These are phyloP conservation scores for Pachyrhynchus sulphureomaculatus DNA, from an alignment of 1,140 invertebrate species.

Conservation along the genomic window DNA sequence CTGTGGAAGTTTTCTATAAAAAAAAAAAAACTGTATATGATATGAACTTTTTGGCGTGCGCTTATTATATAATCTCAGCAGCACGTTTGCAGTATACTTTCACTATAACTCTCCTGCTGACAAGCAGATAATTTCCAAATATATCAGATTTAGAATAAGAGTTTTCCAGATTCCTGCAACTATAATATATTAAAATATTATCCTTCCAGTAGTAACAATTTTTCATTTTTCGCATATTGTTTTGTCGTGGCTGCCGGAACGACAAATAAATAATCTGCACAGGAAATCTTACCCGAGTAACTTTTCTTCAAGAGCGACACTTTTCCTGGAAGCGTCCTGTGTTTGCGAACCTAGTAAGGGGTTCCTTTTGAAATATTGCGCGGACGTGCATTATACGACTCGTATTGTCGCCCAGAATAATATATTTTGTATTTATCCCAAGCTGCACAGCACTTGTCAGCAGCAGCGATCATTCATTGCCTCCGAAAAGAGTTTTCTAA, in stretches of 20 bases:
- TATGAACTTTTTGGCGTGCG: too few species aligned
- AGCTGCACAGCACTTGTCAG: slow-evolving; percentile 13
- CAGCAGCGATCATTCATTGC: slow-evolving; percentile 20
- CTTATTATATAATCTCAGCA: too few species aligned
- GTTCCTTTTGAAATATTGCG: slow-evolving; percentile 12
- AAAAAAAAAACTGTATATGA: too few species aligned
- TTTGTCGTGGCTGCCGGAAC: slow-evolving; percentile 16
- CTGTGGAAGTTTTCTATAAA: too few species aligned
- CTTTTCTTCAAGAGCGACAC: slow-evolving; percentile 22
- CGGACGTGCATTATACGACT: slow-evolving; percentile 22
- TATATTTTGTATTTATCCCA: slow-evolving; percentile 28
- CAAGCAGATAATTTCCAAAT: too few species aligned
- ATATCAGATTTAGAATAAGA: too few species aligned
- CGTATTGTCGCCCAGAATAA: slow-evolving; percentile 22
- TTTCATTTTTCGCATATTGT: slow-evolving; percentile 1
- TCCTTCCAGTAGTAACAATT: neutral
- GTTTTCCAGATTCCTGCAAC: too few species aligned
- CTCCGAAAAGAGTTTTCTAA: neutral
- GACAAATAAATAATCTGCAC: slow-evolving; percentile 28
- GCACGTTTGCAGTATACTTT: too few species aligned
- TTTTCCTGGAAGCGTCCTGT: slow-evolving; percentile 9
- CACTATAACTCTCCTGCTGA: too few species aligned
- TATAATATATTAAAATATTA: slow-evolving; percentile 21
- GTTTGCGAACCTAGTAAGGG: neutral
- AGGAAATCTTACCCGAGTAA: slow-evolving; percentile 19